phyloP scores from a whole-genome alignment of 1,140 invertebrate species.

The Ctenoplectra terminalis region DNA sequence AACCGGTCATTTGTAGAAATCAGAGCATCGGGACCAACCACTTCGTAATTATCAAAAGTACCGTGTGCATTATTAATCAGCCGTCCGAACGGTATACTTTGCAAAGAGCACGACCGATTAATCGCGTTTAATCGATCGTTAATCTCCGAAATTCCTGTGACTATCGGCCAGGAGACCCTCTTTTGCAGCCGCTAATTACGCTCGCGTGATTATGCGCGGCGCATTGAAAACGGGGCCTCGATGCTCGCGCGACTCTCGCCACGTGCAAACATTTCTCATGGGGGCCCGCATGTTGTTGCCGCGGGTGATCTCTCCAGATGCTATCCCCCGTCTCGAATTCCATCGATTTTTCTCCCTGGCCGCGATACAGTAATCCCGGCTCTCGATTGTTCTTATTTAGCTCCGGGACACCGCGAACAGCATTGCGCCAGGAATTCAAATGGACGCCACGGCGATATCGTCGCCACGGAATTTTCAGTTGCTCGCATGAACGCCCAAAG shows the following conservation, averaged over 20 bases:
- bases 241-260: conserved; percentile 11
- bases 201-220: conserved; percentile 32
- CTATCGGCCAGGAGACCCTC: background rate
- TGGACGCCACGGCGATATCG: background rate
- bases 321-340: conserved; percentile 25
- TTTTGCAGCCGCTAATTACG: conserved; percentile 50
- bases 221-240: conserved; percentile 21
- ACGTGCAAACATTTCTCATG: conserved; percentile 45
- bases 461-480: background rate
- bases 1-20: conserved; percentile 19
- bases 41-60: conserved; percentile 33
- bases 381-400: background rate
- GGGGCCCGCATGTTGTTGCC: background rate
- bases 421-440: conserved; percentile 2
- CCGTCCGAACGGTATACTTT: background rate
- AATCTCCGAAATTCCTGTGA: conserved; percentile 32
- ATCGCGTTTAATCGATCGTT: conserved; percentile 36
- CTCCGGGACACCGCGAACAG: background rate
- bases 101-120: conserved; percentile 12
- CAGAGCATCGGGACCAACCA: background rate
- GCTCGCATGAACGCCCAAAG: background rate
- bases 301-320: background rate
- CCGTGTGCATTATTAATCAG: conserved; percentile 38
- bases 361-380: background rate
- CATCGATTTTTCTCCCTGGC: background rate